These are phyloP conservation scores for Trachymyrmex cornetzi DNA, from an alignment of 1,140 invertebrate species.

Conservation along the genomic window DNA sequence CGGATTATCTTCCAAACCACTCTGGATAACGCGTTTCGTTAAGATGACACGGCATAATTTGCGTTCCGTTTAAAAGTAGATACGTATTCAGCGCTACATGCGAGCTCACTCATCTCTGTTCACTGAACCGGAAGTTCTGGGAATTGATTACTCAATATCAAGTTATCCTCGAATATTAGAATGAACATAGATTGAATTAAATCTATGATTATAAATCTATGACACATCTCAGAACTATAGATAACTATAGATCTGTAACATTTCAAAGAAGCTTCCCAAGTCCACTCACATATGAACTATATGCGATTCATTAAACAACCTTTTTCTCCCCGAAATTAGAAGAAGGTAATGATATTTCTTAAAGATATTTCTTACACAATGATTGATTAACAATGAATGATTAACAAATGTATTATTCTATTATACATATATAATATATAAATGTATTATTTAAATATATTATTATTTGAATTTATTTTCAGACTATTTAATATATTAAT, in stretches of 20 bases:
- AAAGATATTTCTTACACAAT: not conserved
- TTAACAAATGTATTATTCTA: no score
- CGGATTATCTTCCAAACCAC: conserved; percentile 75
- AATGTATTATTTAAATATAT: no score
- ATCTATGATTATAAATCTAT: not conserved
- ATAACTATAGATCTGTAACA: not conserved
- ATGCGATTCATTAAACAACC: not conserved
- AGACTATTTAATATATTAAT: not conserved
- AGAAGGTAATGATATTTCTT: not conserved
- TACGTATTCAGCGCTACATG: conserved; percentile 16
- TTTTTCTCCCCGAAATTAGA: no score
- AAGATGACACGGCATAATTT: not conserved
- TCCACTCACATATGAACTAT: not conserved
- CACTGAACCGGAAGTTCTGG: not conserved
- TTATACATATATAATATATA: no score
- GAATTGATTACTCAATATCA: not conserved
- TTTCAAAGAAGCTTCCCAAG: not conserved
- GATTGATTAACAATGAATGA: no score
- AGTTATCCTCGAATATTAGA: not conserved
- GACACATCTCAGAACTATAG: not conserved
- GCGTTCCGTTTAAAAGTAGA: not conserved
- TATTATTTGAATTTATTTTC: not conserved
- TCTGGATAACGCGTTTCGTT: conserved; percentile 31
- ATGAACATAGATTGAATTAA: conserved; percentile 13
- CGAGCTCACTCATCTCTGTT: conserved; percentile 9